A percentile compares a stretch with the other conserved stretches of the same genome.
Conservation (phyloP, 2,113 vertebrate genomes). For the Chionis minor region DNA sequence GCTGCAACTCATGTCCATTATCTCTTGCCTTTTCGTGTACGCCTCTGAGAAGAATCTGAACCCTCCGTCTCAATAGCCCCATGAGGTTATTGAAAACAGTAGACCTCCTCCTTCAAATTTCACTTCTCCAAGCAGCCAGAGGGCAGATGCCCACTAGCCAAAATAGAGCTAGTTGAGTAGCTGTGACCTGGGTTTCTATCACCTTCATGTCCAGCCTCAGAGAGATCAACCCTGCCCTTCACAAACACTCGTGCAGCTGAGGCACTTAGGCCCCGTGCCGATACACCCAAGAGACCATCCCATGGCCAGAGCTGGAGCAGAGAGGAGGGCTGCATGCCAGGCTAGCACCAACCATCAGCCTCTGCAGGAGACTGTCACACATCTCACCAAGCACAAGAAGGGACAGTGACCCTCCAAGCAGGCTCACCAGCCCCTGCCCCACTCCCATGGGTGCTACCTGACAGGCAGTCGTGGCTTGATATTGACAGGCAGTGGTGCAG, state of each 20-base stretch:
- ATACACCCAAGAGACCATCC: neutral
- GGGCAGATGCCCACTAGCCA: neutral
- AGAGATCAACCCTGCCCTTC: neutral
- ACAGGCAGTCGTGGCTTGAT: conserved; percentile 90
- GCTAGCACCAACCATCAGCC: neutral
- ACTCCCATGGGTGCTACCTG: conserved; percentile 61
- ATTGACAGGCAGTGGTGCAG: conserved; percentile 84
- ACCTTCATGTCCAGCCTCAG: neutral
- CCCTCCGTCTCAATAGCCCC: neutral
- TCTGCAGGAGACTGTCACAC: neutral
- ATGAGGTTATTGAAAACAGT: neutral
- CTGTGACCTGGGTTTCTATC: neutral
- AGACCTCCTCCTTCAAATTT: neutral
- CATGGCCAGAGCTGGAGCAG: neutral
- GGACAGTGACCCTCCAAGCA: neutral
- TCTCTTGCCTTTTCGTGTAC: neutral
- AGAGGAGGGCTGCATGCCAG: neutral
- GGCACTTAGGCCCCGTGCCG: fast-evolving
- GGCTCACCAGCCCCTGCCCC: neutral
- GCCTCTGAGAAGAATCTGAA: neutral
- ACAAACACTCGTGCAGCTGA: neutral
- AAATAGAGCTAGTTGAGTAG: neutral
- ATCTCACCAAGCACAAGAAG: fast-evolving
- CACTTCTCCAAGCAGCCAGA: neutral
- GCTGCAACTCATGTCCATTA: neutral